phyloP scores from a whole-genome alignment of 2,113 vertebrate species.

The Nematolebias whitei region DNA sequence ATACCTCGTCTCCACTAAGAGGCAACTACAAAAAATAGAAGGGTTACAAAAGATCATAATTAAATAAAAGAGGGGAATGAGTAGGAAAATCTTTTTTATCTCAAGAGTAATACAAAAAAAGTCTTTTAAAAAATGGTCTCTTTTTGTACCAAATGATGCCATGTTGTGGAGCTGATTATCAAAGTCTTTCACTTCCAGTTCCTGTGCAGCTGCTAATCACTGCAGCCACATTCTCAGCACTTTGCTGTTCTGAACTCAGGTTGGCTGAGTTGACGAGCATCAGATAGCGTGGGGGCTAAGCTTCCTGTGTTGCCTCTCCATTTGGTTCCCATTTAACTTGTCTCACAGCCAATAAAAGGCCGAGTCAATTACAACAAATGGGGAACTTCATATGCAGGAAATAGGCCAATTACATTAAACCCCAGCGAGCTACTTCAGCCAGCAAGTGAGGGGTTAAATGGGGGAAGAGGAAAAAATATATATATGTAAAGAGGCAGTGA shows the following conservation, averaged over 20 bases:
- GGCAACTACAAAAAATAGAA: not conserved
- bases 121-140: conserved; percentile 5
- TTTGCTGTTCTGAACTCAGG: conserved; percentile 50
- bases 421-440: conserved; percentile 49
- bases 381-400: conserved; percentile 76
- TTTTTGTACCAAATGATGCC: conserved; percentile 2
- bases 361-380: conserved; percentile 77
- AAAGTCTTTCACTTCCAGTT: conserved; percentile 25
- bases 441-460: conserved; percentile 52
- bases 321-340: conserved; percentile 79
- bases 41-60: conserved; percentile 26
- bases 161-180: conserved; percentile 5
- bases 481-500: conserved; percentile 67
- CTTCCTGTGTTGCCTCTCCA: conserved; percentile 74
- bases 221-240: conserved; percentile 56
- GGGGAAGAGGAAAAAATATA: not conserved
- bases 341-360: conserved; percentile 77
- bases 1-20: conserved; percentile 27
- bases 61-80: conserved; percentile 39
- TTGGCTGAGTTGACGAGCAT: conserved; percentile 67
- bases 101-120: no score
- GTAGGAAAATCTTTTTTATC: conserved; percentile 17
- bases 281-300: conserved; percentile 57
- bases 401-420: conserved; percentile 79
- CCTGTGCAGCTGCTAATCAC: conserved; percentile 66